Evolutionary conservation across 2,797 vertebrate species (phyloP).

Genomic region (Trachops cirrhosus): DNA sequence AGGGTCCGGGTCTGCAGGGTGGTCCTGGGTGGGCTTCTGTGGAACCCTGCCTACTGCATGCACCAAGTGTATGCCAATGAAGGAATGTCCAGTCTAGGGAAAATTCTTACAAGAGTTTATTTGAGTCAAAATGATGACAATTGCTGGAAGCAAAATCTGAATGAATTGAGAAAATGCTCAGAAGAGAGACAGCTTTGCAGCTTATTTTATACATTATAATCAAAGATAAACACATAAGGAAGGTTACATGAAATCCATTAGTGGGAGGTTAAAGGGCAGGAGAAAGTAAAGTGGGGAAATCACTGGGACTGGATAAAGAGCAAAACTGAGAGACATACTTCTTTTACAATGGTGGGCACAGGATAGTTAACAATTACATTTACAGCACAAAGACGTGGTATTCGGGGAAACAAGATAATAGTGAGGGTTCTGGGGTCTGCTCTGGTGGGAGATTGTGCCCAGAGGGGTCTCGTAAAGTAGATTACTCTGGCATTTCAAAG

Average conservation of each 20-base stretch:
- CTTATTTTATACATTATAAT: neutral
- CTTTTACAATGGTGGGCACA: neutral
- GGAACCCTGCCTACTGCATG: neutral
- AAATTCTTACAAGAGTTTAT: neutral
- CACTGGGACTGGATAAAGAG: neutral
- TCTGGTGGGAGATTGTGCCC: neutral
- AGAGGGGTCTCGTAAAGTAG: neutral
- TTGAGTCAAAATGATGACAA: neutral
- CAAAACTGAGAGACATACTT: neutral
- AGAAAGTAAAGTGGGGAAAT: too few species aligned
- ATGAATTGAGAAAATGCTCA: neutral
- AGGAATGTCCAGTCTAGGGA: neutral
- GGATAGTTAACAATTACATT: neutral
- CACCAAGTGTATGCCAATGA: too few species aligned
- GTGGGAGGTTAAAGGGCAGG: neutral
- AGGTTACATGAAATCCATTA: neutral
- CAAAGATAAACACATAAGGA: neutral
- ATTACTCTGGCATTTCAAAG: neutral
- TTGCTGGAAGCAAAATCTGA: neutral
- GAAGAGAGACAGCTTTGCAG: neutral
- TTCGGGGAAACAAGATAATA: neutral
- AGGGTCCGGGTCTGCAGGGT: accelerated
- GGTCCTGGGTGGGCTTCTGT: too few species aligned
- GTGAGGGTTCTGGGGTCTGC: neutral
- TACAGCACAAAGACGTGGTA: neutral